phyloP scores from a whole-genome alignment of 2,113 vertebrate species.

The Trematocara marginatum region DNA sequence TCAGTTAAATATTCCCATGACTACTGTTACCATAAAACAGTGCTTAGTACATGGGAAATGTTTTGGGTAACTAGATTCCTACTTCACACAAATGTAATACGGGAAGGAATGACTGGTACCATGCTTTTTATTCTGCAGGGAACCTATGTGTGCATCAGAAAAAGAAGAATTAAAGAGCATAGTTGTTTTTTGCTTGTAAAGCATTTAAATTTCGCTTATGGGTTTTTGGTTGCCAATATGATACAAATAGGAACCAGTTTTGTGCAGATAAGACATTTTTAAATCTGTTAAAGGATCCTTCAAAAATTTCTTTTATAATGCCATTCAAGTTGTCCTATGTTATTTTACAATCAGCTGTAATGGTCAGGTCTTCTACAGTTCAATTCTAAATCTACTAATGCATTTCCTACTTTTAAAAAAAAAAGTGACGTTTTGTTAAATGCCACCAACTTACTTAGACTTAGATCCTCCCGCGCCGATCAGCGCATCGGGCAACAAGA shows the following conservation, averaged over 20 bases:
- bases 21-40: neutral
- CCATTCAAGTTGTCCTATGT: neutral
- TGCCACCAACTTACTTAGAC: neutral
- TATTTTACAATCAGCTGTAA: neutral
- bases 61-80: neutral
- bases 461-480: rapidly evolving
- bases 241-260: neutral
- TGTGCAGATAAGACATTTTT: neutral
- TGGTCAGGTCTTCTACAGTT: neutral
- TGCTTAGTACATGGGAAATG: neutral
- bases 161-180: neutral
- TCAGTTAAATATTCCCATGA: neutral
- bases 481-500: neutral
- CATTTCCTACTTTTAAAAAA: neutral
- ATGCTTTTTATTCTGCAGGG: neutral
- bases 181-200: neutral
- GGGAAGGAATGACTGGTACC: neutral
- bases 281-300: neutral
- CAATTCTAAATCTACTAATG: neutral
- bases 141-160: neutral
- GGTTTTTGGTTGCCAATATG: neutral
- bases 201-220: neutral
- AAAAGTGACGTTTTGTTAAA: neutral
- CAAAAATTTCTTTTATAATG: neutral
- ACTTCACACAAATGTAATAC: neutral